Conservation (phyloP, 2,797 vertebrate species). For the Girardinus metallicus region DNA sequence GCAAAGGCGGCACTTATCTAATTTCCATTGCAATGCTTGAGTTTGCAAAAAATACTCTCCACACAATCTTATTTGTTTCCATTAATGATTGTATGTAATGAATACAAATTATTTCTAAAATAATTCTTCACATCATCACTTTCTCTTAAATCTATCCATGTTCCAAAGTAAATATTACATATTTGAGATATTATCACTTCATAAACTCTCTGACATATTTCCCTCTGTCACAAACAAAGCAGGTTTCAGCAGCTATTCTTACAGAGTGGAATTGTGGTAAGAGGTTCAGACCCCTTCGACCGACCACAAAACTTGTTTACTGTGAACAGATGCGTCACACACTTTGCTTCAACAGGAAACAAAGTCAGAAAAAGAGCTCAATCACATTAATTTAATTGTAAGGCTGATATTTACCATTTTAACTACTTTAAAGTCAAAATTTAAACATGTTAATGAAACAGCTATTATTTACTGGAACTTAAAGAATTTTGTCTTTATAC, state of each 20-base stretch:
- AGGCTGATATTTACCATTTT: neutral
- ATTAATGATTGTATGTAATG: neutral
- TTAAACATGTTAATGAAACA: too few species aligned
- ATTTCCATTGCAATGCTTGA: neutral
- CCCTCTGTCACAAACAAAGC: neutral
- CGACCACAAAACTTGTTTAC: slow-evolving; percentile 17
- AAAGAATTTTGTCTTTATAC: neutral
- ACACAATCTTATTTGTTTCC: neutral
- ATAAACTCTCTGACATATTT: neutral
- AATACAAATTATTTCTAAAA: neutral
- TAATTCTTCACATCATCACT: neutral
- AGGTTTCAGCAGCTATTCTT: neutral
- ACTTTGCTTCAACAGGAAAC: slow-evolving; percentile 7
- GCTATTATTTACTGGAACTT: neutral
- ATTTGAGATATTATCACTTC: neutral
- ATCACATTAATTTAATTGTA: neutral
- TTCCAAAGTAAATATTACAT: too few species aligned
- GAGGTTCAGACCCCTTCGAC: slow-evolving; percentile 12
- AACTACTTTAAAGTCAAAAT: too few species aligned
- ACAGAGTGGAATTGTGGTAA: neutral
- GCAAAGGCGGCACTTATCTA: neutral
- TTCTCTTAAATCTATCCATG: neutral
- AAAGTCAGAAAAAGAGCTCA: neutral
- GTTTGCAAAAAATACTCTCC: neutral
- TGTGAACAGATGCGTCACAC: neutral